phyloP scores from a whole-genome alignment of 2,797 vertebrate species.

The Morus bassanus region DNA sequence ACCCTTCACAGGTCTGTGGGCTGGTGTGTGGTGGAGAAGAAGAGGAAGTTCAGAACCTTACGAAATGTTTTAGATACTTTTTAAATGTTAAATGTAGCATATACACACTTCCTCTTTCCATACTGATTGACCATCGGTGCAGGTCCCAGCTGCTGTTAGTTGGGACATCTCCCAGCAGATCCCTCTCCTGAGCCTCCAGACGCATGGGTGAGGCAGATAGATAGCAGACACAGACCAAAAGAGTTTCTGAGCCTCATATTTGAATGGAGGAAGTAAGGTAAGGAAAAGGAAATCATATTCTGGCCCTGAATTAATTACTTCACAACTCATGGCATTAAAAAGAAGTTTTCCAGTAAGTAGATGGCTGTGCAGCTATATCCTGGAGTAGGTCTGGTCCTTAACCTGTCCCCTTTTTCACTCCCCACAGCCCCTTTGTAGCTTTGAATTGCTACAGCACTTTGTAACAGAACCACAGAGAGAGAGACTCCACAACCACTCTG shows the following conservation, averaged over 20 bases:
- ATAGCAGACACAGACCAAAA: background rate
- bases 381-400: background rate
- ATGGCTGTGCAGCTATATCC: background rate
- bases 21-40: background rate
- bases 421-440: background rate
- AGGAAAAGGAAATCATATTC: background rate
- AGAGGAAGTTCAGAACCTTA: slow-evolving; percentile 18
- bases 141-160: background rate
- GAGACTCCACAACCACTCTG: no score
- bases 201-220: background rate
- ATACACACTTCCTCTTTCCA: background rate
- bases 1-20: slow-evolving; percentile 1
- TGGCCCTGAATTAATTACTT: background rate
- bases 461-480: no score
- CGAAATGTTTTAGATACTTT: slow-evolving; percentile 10
- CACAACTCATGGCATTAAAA: background rate
- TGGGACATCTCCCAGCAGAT: background rate
- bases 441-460: background rate
- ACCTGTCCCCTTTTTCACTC: fast-evolving
- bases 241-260: background rate
- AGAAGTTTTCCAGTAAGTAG: background rate
- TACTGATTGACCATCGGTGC: fast-evolving
- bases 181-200: background rate
- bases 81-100: background rate
- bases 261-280: background rate